phyloP scores from a whole-genome alignment of 2,888 invertebrate genomes.

The Bembecia ichneumoniformis region DNA sequence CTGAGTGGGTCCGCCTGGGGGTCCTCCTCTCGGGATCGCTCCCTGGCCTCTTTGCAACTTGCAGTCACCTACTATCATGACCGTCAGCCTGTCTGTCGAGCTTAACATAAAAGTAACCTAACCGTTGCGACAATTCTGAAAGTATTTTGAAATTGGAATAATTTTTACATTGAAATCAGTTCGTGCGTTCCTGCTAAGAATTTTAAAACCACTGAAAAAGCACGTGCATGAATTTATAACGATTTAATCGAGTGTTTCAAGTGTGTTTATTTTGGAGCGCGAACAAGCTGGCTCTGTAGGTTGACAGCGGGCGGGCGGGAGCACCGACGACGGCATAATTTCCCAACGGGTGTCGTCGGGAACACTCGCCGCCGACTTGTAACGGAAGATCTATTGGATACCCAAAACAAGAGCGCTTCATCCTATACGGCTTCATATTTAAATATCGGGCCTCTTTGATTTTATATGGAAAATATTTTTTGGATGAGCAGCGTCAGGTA shows the following conservation, averaged over 20 bases:
- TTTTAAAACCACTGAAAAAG: background rate
- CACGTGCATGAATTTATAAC: background rate
- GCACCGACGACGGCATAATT: constrained; percentile 23
- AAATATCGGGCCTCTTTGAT: background rate
- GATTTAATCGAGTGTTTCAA: background rate
- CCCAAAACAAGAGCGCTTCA: constrained; percentile 8
- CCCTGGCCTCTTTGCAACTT: too few relatives aligned
- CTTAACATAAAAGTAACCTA: too few relatives aligned
- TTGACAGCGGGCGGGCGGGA: constrained; percentile 17
- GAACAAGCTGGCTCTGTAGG: constrained; percentile 5
- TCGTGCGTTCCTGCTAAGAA: background rate
- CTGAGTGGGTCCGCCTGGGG: too few relatives aligned
- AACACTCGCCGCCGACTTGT: constrained; percentile 9
- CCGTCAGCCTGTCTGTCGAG: too few relatives aligned
- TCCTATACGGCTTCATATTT: background rate
- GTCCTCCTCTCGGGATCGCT: too few relatives aligned
- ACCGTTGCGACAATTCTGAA: too few relatives aligned
- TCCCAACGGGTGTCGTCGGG: constrained; percentile 25
- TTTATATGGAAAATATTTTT: too few relatives aligned
- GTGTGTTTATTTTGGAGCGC: background rate
- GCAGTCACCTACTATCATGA: too few relatives aligned
- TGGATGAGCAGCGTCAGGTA: too few relatives aligned
- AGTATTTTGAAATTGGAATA: too few relatives aligned
- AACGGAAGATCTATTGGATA: constrained; percentile 21
- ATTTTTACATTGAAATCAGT: background rate